Evolutionary conservation across 2,797 vertebrate species (phyloP).

Genomic region (Muscicapa striata): DNA sequence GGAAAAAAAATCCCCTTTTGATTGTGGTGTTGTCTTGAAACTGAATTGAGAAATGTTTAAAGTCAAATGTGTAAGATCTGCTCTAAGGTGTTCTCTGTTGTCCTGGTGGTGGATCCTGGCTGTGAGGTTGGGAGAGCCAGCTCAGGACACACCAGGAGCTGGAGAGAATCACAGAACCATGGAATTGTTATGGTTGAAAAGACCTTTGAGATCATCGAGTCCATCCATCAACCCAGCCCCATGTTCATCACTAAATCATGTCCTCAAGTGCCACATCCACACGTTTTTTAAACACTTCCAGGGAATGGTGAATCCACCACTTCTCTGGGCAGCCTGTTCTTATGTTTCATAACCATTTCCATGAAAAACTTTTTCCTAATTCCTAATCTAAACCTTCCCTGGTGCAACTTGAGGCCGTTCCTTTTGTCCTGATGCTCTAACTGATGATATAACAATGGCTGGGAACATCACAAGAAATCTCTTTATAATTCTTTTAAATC

Average conservation of each 20-base stretch:
- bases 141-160: not conserved
- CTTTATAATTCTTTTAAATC: not conserved
- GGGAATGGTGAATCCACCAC: not conserved
- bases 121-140: not conserved
- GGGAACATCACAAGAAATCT: not conserved
- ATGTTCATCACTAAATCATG: not conserved
- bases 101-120: not conserved
- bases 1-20: not conserved
- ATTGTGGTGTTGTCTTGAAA: not conserved
- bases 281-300: not conserved
- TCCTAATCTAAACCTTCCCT: not conserved
- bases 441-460: rapidly evolving
- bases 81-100: not conserved
- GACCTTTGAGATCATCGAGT: not conserved
- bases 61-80: not conserved
- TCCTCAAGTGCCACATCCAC: not conserved
- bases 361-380: not conserved
- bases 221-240: not conserved
- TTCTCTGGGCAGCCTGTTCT: not conserved
- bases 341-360: not conserved
- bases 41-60: not conserved
- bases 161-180: not conserved
- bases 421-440: not conserved
- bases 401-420: not conserved
- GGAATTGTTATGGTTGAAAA: not conserved